Conservation (phyloP, 2,113 vertebrate species). For the Gnathonemus longibarbis region DNA sequence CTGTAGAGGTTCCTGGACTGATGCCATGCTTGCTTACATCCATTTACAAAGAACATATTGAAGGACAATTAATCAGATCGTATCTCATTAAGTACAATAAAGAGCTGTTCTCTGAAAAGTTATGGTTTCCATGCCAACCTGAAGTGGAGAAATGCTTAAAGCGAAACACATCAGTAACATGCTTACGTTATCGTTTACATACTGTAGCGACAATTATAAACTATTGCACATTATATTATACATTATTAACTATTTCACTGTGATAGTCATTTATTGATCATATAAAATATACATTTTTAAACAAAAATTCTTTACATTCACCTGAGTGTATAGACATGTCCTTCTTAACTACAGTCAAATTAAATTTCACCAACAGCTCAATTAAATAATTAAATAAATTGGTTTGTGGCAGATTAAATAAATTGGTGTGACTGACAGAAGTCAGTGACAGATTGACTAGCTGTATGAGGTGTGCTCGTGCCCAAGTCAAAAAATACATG, state of each 20-base stretch:
- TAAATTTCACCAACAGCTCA: too few relatives aligned
- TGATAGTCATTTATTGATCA: background rate
- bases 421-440: too few relatives aligned
- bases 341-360: too few relatives aligned
- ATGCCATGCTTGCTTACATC: background rate
- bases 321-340: too few relatives aligned
- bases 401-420: too few relatives aligned
- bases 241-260: background rate
- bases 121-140: conserved; percentile 14
- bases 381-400: too few relatives aligned
- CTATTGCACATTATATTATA: background rate
- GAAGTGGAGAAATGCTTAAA: background rate
- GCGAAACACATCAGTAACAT: background rate
- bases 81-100: conserved; percentile 10
- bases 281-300: background rate
- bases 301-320: background rate
- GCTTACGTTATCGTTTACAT: background rate
- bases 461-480: too few relatives aligned
- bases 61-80: conserved; percentile 19
- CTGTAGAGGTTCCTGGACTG: background rate
- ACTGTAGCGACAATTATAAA: background rate
- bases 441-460: too few relatives aligned
- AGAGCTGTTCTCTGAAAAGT: conserved; percentile 8
- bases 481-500: too few relatives aligned
- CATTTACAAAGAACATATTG: conserved; percentile 11